Evolutionary conservation across 2,888 invertebrate species (phyloP).

Genomic region (Philhelius pedissequus): DNA sequence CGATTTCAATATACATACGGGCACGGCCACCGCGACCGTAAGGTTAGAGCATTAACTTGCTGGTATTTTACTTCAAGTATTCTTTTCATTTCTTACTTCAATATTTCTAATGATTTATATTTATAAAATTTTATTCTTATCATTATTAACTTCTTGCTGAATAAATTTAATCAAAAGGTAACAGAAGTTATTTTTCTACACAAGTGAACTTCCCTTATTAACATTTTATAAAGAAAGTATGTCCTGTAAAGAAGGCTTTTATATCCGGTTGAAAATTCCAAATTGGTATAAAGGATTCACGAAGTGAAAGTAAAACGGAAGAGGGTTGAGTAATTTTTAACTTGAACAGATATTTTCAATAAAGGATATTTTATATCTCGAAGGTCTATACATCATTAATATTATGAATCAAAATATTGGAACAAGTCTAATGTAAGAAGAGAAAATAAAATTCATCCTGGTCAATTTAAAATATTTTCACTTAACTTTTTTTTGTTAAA

Average conservation of each 20-base stretch:
- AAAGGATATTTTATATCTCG: slow-evolving; percentile 13
- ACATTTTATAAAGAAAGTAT: not conserved
- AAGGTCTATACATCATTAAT: slow-evolving; percentile 16
- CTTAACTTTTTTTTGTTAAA: not conserved
- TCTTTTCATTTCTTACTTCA: too few species aligned
- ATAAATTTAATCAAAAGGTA: not conserved
- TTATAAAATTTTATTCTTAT: not conserved
- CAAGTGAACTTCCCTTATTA: slow-evolving; percentile 30
- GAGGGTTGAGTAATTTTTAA: slow-evolving; percentile 56
- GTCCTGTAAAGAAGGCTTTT: not conserved
- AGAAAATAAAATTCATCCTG: slow-evolving; percentile 47
- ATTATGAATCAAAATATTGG: not conserved
- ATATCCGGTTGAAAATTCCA: slow-evolving; percentile 17
- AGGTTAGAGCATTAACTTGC: too few species aligned
- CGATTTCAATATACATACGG: too few species aligned
- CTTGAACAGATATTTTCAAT: slow-evolving; percentile 34
- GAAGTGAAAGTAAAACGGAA: slow-evolving; percentile 51
- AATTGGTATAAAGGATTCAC: slow-evolving; percentile 45
- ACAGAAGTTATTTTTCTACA: slow-evolving; percentile 15
- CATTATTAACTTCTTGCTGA: not conserved
- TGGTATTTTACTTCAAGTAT: too few species aligned
- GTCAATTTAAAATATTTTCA: slow-evolving; percentile 50
- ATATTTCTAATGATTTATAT: too few species aligned
- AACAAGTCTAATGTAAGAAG: not conserved
- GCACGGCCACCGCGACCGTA: too few species aligned